A percentile compares a stretch with the other conserved stretches of the same genome.
Evolutionary conservation across 2,113 vertebrate genomes (phyloP).

Genomic region (Thomomys bottae): DNA sequence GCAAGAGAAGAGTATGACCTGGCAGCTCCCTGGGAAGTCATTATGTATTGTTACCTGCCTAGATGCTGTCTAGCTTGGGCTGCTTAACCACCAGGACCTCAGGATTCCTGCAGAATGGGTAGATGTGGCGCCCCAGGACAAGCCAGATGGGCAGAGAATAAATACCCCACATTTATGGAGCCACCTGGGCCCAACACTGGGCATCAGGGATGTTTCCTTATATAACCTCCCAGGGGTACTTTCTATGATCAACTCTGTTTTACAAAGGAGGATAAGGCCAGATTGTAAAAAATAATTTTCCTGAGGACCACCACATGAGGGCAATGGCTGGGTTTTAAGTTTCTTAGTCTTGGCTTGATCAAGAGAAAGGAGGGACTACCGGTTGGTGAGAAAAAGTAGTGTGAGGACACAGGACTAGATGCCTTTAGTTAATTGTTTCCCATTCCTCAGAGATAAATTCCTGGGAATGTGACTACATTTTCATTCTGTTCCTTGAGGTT

Average conservation of each 20-base stretch:
- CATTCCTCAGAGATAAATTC: neutral
- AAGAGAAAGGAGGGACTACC: too few species aligned
- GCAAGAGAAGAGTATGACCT: neutral
- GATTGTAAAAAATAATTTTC: neutral
- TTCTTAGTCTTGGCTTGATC: neutral
- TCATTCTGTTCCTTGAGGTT: neutral
- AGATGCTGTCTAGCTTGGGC: too few species aligned
- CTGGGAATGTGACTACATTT: neutral
- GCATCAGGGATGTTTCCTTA: accelerated
- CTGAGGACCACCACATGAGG: neutral
- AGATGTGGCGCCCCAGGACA: neutral
- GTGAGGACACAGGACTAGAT: neutral
- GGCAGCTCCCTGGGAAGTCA: neutral
- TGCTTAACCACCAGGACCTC: neutral
- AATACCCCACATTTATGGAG: neutral
- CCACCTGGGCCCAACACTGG: neutral
- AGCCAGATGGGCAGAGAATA: neutral
- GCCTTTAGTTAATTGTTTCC: neutral
- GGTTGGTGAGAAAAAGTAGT: neutral
- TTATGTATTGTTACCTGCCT: too few species aligned
- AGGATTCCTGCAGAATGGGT: neutral
- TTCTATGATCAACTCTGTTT: neutral
- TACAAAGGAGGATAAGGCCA: neutral
- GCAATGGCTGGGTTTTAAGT: neutral
- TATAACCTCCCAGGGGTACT: too few species aligned